A percentile compares a stretch with the other conserved stretches of the same genome.
phyloP scores from a whole-genome alignment of 2,113 vertebrate species.

The Cebus imitator region DNA sequence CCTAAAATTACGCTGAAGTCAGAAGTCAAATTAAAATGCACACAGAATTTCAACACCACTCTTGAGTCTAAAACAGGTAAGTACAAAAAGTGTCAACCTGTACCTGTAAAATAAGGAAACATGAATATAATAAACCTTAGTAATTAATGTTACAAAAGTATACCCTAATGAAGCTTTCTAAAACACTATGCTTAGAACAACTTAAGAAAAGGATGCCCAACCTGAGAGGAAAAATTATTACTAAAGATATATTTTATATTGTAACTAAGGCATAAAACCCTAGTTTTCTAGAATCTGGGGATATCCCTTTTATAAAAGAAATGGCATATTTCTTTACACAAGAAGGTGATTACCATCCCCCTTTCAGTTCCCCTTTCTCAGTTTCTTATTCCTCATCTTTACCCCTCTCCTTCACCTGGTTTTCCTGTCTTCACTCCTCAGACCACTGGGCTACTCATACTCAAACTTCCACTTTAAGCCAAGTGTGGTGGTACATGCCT shows the following conservation, averaged over 20 bases:
- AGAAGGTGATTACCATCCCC: not conserved
- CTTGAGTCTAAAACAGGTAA: constrained; percentile 5
- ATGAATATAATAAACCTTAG: not conserved
- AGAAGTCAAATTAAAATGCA: constrained; percentile 40
- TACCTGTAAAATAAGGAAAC: not conserved
- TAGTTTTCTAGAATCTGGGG: not conserved
- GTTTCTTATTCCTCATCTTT: not conserved
- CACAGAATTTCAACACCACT: not conserved
- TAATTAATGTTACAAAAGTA: constrained; percentile 17
- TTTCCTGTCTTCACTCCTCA: not conserved
- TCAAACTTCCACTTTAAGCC: not conserved
- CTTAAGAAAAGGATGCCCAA: not conserved
- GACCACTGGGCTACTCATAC: not conserved
- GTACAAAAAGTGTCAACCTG: not conserved
- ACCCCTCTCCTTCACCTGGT: not conserved
- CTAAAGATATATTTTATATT: not conserved
- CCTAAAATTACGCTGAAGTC: not conserved
- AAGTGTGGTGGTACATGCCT: no score
- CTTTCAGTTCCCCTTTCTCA: not conserved
- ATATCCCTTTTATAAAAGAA: not conserved
- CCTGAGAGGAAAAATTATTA: constrained; percentile 1
- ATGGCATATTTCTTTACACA: not conserved
- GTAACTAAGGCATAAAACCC: constrained; percentile 18
- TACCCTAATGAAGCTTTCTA: not conserved
- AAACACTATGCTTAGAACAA: not conserved